Evolutionary conservation across 2,888 invertebrate genomes (phyloP).

Genomic region (Troglohyphantes excavatus): DNA sequence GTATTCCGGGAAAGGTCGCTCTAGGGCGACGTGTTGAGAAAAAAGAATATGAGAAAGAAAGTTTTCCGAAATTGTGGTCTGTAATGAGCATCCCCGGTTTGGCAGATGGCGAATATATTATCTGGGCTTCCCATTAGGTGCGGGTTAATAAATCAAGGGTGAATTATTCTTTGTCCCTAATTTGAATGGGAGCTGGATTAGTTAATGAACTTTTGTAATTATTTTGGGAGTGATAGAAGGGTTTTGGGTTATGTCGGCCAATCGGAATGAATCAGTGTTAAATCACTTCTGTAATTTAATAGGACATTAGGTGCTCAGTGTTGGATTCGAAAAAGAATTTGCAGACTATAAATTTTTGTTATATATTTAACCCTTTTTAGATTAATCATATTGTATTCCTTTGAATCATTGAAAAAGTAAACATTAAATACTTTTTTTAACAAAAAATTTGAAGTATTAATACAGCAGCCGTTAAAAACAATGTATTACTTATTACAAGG

Average conservation of each 20-base stretch:
- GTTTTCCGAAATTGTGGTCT: constrained; percentile 41
- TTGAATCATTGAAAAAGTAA: no score
- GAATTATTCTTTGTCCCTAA: background rate
- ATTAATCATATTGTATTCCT: no score
- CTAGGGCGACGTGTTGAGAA: constrained; percentile 44
- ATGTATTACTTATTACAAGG: no score
- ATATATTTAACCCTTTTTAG: no score
- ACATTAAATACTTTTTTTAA: no score
- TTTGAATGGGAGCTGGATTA: constrained; percentile 16
- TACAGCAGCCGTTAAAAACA: no score
- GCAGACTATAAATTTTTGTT: no score
- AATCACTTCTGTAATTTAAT: background rate
- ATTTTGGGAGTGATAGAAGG: background rate
- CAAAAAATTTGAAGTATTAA: no score
- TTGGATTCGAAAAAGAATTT: no score
- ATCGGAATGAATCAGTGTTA: background rate
- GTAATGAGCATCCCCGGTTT: constrained; percentile 13
- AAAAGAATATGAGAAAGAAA: constrained; percentile 15
- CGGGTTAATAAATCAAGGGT: constrained; percentile 34
- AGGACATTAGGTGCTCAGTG: no score
- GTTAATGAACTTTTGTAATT: constrained; percentile 50
- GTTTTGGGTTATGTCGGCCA: background rate
- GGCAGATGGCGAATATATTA: constrained; percentile 36
- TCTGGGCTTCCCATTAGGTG: constrained; percentile 7
- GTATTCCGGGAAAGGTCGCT: constrained; percentile 73